Percentiles rank a stretch among this genome's conserved stretches.
phyloP scores from a whole-genome alignment of 2,888 invertebrate genomes.

The Celastrina argiolus region DNA sequence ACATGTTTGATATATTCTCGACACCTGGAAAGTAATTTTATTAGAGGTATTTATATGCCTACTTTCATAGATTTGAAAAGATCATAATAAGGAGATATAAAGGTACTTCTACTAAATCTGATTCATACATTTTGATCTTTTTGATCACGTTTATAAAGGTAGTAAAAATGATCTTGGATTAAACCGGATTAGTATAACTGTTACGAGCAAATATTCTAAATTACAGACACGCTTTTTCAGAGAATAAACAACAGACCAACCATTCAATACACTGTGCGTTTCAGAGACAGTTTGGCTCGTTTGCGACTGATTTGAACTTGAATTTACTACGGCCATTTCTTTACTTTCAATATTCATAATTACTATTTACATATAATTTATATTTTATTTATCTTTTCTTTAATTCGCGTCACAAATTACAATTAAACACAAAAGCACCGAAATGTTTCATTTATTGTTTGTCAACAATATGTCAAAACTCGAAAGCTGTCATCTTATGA shows the following conservation, averaged over 20 bases:
- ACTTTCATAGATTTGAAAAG: not conserved
- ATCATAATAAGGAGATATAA: no score
- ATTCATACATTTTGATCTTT: no score
- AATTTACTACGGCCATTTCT: not conserved
- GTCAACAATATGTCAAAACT: no score
- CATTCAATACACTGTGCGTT: not conserved
- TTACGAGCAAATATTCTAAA: no score
- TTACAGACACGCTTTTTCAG: not conserved
- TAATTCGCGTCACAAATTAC: not conserved
- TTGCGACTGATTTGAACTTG: not conserved
- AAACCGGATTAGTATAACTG: no score
- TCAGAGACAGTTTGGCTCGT: not conserved
- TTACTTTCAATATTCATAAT: not conserved
- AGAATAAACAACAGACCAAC: not conserved
- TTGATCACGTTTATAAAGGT: no score
- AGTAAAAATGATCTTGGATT: no score
- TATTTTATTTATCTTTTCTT: not conserved
- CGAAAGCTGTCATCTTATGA: no score
- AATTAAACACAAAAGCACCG: no score
- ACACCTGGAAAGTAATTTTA: conserved; percentile 39
- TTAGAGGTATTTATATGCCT: not conserved
- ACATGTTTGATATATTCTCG: conserved; percentile 53
- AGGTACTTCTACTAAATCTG: no score
- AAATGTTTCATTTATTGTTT: no score
- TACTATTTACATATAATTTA: not conserved